These are phyloP conservation scores for Castor canadensis DNA, from an alignment of 2,113 vertebrate species.

Conservation along the genomic window DNA sequence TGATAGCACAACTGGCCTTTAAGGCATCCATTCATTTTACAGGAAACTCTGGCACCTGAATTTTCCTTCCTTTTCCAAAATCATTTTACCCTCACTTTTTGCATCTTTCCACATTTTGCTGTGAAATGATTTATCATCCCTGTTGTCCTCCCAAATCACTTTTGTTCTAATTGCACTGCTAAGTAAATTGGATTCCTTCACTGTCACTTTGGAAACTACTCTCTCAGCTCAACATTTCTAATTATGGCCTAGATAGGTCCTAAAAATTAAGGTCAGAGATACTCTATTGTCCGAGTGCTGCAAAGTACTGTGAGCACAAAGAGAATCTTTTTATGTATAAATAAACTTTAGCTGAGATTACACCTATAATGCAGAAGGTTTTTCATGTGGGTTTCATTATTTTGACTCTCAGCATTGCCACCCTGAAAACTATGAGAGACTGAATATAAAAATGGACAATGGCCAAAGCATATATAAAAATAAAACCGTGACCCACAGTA, in stretches of 20 bases:
- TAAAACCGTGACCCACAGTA: neutral
- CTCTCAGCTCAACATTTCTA: conserved; percentile 9
- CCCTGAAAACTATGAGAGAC: neutral
- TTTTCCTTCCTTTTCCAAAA: neutral
- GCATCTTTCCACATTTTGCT: neutral
- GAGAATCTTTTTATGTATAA: neutral
- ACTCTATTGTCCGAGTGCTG: neutral
- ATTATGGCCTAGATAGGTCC: neutral
- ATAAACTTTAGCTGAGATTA: neutral
- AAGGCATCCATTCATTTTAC: neutral
- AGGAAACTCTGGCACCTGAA: neutral
- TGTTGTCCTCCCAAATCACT: neutral
- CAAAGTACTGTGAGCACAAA: neutral
- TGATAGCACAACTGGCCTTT: neutral
- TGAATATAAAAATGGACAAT: neutral
- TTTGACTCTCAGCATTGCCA: neutral
- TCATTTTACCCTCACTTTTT: neutral
- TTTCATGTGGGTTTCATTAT: neutral
- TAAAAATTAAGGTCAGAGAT: conserved; percentile 26
- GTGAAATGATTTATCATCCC: conserved; percentile 22
- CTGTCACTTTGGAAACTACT: neutral
- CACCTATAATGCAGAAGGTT: neutral
- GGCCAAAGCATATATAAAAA: neutral
- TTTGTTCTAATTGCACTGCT: conserved; percentile 42
- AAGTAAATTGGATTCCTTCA: conserved; percentile 32